Evolutionary conservation across 2,113 vertebrate species (phyloP).

Genomic region (Spermophilus dauricus): DNA sequence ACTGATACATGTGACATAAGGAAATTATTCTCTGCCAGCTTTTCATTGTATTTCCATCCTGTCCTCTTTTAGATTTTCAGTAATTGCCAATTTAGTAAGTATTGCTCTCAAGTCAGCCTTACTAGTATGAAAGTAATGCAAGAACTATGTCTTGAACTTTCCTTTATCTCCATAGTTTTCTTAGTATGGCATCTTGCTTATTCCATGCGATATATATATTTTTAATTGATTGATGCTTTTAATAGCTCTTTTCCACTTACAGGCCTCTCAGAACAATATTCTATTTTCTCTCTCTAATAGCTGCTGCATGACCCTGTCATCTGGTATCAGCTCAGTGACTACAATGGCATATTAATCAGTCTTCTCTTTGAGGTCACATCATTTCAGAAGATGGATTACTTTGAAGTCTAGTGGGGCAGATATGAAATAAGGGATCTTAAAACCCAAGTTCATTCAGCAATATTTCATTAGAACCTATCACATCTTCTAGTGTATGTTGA

Average conservation of each 20-base stretch:
- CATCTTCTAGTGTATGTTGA: not conserved
- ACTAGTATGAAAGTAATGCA: constrained; percentile 23
- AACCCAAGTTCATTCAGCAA: constrained; percentile 64
- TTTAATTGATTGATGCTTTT: constrained; percentile 78
- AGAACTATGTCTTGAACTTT: constrained; percentile 59
- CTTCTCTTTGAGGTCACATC: constrained; percentile 74
- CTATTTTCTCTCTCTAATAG: constrained; percentile 74
- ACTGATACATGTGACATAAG: not conserved
- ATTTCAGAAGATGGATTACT: constrained; percentile 68
- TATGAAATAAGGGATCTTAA: constrained; percentile 64
- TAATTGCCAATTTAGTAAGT: constrained; percentile 51
- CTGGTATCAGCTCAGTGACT: constrained; percentile 68
- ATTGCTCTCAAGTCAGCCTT: constrained; percentile 52
- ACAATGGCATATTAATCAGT: constrained; percentile 75
- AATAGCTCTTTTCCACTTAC: constrained; percentile 73
- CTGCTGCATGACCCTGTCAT: constrained; percentile 74
- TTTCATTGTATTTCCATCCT: constrained; percentile 22
- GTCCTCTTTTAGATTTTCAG: constrained; percentile 45
- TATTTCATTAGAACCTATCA: constrained; percentile 48
- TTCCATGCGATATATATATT: constrained; percentile 43
- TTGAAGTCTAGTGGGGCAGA: constrained; percentile 48
- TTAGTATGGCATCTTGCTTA: constrained; percentile 63
- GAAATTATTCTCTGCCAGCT: constrained; percentile 29
- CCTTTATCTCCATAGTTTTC: not conserved
- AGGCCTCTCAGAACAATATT: constrained; percentile 76